Base-by-base conservation (phyloP, 2,888 invertebrate genomes). In the Sthenelais limicola region DNA sequence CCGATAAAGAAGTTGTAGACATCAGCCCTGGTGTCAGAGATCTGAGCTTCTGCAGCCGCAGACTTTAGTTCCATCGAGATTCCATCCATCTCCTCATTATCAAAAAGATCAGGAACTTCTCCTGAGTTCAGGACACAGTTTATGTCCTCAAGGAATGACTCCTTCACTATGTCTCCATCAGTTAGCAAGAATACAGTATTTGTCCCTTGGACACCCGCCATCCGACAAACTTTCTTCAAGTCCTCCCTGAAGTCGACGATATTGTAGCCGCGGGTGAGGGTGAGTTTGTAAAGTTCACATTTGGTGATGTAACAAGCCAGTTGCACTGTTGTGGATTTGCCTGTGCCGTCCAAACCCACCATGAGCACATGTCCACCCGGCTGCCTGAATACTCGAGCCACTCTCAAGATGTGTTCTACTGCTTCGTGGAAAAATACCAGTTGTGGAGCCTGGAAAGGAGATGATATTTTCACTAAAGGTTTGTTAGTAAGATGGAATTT, bases 391-490 rank as follows among this genome's bases (percentile, higher is more conserved):
- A 88, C 86, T 30, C 88, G 76, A 2, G 86, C 86, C 47, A 86
- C 86, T 72, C 87, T 73, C 47, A 84, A 79, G 18, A 88, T 83
- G 74, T 88, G 88, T 72, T 88, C 86, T 18, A 87, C 81, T 5
- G 87, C 86, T 75, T 88, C 86, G 62, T 83, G 82, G 80, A 88
- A 88, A 75, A 87, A 88, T 52, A 88, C 87, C 79, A 88, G 80
- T 79, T 87, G 84, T 2, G 81, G 80, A 1, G 82, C 81, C 85
- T 86, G 76, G 0, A 80, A 75, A 66, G 66, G 28, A 32, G 56
- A 28, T 7, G 32, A n/a, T n/a, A n/a, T n/a, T n/a, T n/a, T n/a
- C n/a, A n/a, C n/a, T n/a, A n/a, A n/a, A n/a, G n/a, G n/a, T n/a
- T n/a, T n/a, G n/a, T n/a, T n/a, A n/a, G n/a, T n/a, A n/a, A n/a